Base-by-base conservation (phyloP, 2,888 invertebrate species). In the Perizoma flavofasciatum region DNA sequence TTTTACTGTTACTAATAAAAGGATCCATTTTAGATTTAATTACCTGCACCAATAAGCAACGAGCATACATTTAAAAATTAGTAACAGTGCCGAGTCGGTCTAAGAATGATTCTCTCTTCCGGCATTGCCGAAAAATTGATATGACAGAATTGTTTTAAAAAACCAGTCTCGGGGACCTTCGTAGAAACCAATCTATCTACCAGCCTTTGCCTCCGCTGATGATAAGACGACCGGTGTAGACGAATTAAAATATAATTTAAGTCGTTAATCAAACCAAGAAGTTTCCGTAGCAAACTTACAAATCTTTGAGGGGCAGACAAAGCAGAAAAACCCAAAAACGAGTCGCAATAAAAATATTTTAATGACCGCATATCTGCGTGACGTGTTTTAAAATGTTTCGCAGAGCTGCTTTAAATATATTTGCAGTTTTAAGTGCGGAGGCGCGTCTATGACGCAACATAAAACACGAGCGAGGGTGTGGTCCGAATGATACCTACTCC, bases 391-490 rank as follows among this genome's bases (percentile, higher is more conserved):
- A 32, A 51, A 35, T 40, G 40, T 49, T 45, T 35, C 41, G 53
- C n/a, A 43, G 22, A 22, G 22, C 22, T 22, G 46, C 55, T 41
- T 41, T 41, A 22, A 22, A 22, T 1, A 41, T n/a, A 10, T 37
- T 7, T 6, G 41, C n/a, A 41, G 41, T 41, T 61, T 58, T 41
- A 66, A 63, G 70, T 65, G 67, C 51, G 79, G 81, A 83, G 88
- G 85, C 88, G 78, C 76, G 86, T 73, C 79, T 61, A 60, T 88
- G 86, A 88, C 83, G 85, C 75, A 75, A 70, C 55, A 48, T 54
- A 45, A 39, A n/a, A 11, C 45, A 41, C 37, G 50, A 53, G 59
- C 55, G 80, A 77, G 79, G 83, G 87, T 78, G 85, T 82, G 85
- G 82, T 73, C 61, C 34, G 10, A 61, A 56, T 59, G 61, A 47